phyloP scores from a whole-genome alignment of 2,113 vertebrate genomes.

The Pycnonotus jocosus region DNA sequence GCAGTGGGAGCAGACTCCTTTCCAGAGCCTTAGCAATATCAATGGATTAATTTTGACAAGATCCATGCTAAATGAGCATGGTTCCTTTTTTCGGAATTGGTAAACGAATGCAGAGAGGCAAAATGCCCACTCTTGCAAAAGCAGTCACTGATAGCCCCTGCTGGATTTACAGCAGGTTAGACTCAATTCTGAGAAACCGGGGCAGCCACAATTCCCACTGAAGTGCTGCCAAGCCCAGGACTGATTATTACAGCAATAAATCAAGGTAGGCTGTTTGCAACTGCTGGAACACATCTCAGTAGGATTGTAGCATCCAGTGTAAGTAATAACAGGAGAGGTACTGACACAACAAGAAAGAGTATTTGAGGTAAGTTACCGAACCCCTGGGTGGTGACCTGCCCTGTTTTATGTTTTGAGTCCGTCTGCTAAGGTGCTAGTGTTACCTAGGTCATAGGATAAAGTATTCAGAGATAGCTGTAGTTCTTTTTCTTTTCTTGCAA shows the following conservation, averaged over 20 bases:
- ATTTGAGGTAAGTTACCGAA: not conserved
- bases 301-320: not conserved
- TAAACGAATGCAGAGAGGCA: not conserved
- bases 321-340: not conserved
- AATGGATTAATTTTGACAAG: not conserved
- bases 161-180: not conserved
- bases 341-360: not conserved
- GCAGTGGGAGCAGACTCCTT: not conserved
- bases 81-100: rapidly evolving
- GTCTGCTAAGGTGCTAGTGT: not conserved
- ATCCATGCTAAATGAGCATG: not conserved
- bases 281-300: not conserved
- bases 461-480: not conserved
- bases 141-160: not conserved
- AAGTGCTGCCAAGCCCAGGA: not conserved
- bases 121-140: not conserved
- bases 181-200: not conserved
- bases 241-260: constrained; percentile 31
- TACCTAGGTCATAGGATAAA: not conserved
- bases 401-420: not conserved
- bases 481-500: not conserved
- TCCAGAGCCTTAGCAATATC: not conserved
- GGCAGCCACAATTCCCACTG: not conserved
- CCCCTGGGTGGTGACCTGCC: not conserved
- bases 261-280: not conserved